These are phyloP conservation scores for Lasioglossum villosulum DNA, from an alignment of 2,888 invertebrate genomes.

Conservation along the genomic window DNA sequence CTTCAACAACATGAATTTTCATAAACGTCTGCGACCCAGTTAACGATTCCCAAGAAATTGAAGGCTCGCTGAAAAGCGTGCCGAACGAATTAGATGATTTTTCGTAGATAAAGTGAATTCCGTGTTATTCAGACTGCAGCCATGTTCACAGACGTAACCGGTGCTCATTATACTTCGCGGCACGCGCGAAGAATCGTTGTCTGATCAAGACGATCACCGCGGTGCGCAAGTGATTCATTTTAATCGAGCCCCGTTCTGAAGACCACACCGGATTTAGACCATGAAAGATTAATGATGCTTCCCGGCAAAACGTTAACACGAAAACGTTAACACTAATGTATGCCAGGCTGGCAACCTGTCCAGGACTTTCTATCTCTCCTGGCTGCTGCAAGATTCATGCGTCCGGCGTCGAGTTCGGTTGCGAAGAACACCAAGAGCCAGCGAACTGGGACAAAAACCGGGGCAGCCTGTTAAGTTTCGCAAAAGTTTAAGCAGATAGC, in stretches of 20 bases:
- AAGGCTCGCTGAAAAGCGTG: background rate
- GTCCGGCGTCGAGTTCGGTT: conserved; percentile 18
- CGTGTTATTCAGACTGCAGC: background rate
- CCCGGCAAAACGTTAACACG: conserved; percentile 25
- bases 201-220: background rate
- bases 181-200: background rate
- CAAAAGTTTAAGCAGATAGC: conserved; percentile 27
- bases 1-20: background rate
- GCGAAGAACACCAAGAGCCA: background rate
- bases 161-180: background rate
- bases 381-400: conserved; percentile 30
- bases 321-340: conserved; percentile 38
- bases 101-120: background rate
- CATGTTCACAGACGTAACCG: background rate
- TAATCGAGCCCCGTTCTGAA: background rate
- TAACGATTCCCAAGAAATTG: background rate
- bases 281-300: conserved; percentile 27
- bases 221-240: background rate
- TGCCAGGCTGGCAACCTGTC: conserved; percentile 15
- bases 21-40: background rate
- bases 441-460: conserved; percentile 32
- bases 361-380: conserved; percentile 19
- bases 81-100: background rate
- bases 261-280: conserved; percentile 24
- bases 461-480: conserved; percentile 18